phyloP scores from a whole-genome alignment of 2,797 vertebrate species.

The Squalus acanthias region DNA sequence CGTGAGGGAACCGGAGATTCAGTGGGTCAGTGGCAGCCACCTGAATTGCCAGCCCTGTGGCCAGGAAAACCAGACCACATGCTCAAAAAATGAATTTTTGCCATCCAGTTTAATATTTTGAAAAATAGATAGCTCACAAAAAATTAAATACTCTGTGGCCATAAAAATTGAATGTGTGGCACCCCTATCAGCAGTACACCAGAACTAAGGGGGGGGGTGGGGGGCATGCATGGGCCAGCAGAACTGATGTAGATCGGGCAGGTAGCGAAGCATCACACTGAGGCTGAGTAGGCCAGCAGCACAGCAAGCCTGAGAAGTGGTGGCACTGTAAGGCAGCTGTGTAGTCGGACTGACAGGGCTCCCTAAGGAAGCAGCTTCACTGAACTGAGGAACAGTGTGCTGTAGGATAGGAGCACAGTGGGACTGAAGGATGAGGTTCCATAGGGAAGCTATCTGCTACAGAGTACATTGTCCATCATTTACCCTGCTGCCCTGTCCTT shows the following conservation, averaged over 20 bases:
- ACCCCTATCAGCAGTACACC: background rate
- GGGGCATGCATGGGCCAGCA: no score
- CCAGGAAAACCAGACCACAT: background rate
- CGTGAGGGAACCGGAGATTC: no score
- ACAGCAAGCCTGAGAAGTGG: background rate
- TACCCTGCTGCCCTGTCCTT: background rate
- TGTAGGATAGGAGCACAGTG: background rate
- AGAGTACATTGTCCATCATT: background rate
- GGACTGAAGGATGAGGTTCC: background rate
- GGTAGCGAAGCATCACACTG: no score
- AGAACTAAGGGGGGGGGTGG: no score
- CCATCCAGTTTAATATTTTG: background rate
- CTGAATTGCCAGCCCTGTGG: background rate
- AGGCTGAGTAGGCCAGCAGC: background rate
- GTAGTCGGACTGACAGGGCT: background rate
- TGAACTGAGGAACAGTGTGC: background rate
- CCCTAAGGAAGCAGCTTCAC: background rate
- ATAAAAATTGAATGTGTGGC: no score
- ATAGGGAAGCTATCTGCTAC: background rate
- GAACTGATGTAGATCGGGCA: no score
- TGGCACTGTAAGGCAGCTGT: background rate
- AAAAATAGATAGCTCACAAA: no score
- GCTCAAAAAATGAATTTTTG: background rate
- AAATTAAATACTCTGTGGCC: no score
- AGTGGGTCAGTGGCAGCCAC: no score